Evolutionary conservation across 2,797 vertebrate genomes (phyloP), one percentile per base, ranked within the genome.

Genomic region (Sylvia borin): DNA sequence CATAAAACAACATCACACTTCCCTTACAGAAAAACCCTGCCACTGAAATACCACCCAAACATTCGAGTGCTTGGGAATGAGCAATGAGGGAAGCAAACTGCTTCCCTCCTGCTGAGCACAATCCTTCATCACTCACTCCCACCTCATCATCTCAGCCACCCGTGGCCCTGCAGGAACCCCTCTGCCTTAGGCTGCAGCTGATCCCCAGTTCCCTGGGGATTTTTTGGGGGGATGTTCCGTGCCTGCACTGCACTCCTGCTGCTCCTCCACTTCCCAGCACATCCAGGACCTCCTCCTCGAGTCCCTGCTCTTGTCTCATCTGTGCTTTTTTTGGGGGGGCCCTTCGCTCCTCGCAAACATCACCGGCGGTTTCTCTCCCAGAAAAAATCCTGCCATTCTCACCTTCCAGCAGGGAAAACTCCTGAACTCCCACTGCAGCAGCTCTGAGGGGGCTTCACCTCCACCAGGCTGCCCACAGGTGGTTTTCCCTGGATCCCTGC

Each of bases 51-150:
- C 88, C 92, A 93, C 95, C 96, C 96, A 96, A 96, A 96, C 92
- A 93, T 50, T 85, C 13, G 77, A 92, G 76, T 80, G 79, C 88
- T 94, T 29, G 79, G 90, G 92, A 95, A 90, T 90, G 93, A 97
- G 95, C 95, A 95, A 58, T 74, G 83, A 95, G 85, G 92, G 92
- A 90, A 72, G 62, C 70, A 47, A 88, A 88, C 88, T 90, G 93
- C 76, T 48, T 92, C 82, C 85, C 85, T 95, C 29, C 76, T 78
- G 90, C 88, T 51, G 92, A 79, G 66, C 76, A 75, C 82, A 88
- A 94, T 81, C 90, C 85, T 94, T 93, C 93, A 90, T 90, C 92
- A 93, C 96, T 96, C 90, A 86, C 95, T 96, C 93, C 94, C 92
- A 96, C 92, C 84, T 93, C 77, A 24, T 71, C 85, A 54, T 62